Evolutionary conservation across 2,888 invertebrate species (phyloP).

Genomic region (Cataglyphis rosenhaueri): DNA sequence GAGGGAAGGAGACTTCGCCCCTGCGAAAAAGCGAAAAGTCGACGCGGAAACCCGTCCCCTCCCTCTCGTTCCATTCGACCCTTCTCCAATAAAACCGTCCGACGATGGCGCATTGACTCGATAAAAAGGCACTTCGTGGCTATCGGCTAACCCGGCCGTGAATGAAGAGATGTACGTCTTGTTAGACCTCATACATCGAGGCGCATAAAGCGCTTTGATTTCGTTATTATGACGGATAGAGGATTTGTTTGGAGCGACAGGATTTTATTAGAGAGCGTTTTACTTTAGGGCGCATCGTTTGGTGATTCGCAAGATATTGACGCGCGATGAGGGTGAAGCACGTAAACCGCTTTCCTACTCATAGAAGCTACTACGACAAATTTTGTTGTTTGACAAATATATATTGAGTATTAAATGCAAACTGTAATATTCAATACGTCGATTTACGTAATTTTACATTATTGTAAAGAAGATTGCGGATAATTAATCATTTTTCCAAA

Average conservation of each 20-base stretch:
- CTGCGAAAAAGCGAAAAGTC: slow-evolving; percentile 66
- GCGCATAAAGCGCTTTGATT: slow-evolving; percentile 54
- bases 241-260: slow-evolving; percentile 22
- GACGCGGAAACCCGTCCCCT: slow-evolving; percentile 59
- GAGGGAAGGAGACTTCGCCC: slow-evolving; percentile 57
- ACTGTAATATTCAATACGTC: background rate
- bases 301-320: slow-evolving; percentile 7
- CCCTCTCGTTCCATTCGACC: slow-evolving; percentile 45
- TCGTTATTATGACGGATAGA: slow-evolving; percentile 41
- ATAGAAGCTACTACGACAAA: background rate
- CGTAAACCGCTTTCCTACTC: background rate
- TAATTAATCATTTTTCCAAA: background rate
- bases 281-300: slow-evolving; percentile 12
- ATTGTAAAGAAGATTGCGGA: background rate
- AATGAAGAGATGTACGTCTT: slow-evolving; percentile 66
- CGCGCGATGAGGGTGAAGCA: background rate
- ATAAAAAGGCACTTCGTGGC: slow-evolving; percentile 79
- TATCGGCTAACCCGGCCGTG: slow-evolving; percentile 67
- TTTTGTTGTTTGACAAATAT: background rate
- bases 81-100: slow-evolving; percentile 76
- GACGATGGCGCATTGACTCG: slow-evolving; percentile 76
- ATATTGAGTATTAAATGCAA: background rate
- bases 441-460: background rate
- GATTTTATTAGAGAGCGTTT: slow-evolving; percentile 38
- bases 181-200: slow-evolving; percentile 61